A percentile compares a stretch with the other conserved stretches of the same genome.
phyloP scores from a whole-genome alignment of 2,113 vertebrate species.

The Gasterosteus aculeatus region DNA sequence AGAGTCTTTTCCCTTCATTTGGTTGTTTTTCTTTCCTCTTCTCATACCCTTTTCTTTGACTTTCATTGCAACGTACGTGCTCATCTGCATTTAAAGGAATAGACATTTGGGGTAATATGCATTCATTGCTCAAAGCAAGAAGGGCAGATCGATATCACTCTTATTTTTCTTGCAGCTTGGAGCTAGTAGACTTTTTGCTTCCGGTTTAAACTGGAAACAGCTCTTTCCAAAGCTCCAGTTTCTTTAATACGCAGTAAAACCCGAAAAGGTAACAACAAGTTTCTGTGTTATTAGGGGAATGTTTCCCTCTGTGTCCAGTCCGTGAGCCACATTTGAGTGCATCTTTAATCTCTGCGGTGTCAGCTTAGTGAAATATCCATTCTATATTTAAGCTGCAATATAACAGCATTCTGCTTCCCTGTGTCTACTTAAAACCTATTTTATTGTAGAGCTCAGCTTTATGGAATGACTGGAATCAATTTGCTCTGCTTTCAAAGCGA shows the following conservation, averaged over 20 bases:
- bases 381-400: constrained; percentile 20
- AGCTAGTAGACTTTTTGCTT: too few species aligned
- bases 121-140: too few species aligned
- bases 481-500: constrained; percentile 39
- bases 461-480: constrained; percentile 18
- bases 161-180: too few species aligned
- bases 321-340: background rate
- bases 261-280: background rate
- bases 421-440: constrained; percentile 11
- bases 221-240: background rate
- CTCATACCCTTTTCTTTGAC: background rate
- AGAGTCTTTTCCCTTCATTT: constrained; percentile 1
- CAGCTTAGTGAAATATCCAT: constrained; percentile 3
- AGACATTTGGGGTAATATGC: background rate
- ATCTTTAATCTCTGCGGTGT: constrained; percentile 25
- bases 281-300: background rate
- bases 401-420: background rate
- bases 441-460: constrained; percentile 33
- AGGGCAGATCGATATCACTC: too few species aligned
- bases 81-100: background rate
- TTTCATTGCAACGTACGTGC: background rate
- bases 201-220: too few species aligned
- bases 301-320: background rate
- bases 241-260: background rate
- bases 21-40: background rate